These are phyloP conservation scores for Capreolus pygargus DNA, from an alignment of 2,113 vertebrate species.

Conservation along the genomic window DNA sequence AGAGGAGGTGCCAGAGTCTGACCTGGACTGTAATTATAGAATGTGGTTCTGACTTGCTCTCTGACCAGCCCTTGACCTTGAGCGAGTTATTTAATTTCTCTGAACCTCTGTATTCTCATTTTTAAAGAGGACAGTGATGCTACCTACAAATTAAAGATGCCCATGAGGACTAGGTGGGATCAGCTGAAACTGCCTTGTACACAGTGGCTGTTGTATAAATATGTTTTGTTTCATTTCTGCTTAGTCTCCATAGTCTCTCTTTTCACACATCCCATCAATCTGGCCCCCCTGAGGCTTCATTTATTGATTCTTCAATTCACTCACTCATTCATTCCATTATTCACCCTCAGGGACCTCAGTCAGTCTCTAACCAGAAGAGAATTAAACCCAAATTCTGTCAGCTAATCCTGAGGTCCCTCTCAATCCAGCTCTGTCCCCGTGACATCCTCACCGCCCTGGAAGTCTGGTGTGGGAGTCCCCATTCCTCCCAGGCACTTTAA, in stretches of 20 bases:
- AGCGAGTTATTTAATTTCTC: neutral
- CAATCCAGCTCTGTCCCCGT: neutral
- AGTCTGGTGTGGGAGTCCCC: neutral
- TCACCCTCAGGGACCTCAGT: neutral
- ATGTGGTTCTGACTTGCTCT: neutral
- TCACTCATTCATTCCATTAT: neutral
- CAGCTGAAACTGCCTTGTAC: neutral
- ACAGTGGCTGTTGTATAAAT: neutral
- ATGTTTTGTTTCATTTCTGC: neutral
- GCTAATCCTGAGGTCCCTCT: neutral
- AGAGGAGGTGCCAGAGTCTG: neutral
- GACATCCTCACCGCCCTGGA: neutral
- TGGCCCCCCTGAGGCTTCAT: neutral
- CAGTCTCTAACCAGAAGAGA: neutral
- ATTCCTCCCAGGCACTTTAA: neutral
- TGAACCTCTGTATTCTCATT: neutral
- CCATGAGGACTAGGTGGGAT: neutral
- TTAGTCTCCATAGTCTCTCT: neutral
- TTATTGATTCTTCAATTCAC: neutral
- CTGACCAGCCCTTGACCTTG: constrained; percentile 2
- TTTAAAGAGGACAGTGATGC: neutral
- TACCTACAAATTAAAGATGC: neutral
- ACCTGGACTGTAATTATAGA: neutral
- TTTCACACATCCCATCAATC: neutral
- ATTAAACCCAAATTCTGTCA: neutral